A percentile compares a stretch with the other conserved stretches of the same genome.
Evolutionary conservation across 2,113 vertebrate species (phyloP).

Genomic region (Stomatorhinus ivindoensis): DNA sequence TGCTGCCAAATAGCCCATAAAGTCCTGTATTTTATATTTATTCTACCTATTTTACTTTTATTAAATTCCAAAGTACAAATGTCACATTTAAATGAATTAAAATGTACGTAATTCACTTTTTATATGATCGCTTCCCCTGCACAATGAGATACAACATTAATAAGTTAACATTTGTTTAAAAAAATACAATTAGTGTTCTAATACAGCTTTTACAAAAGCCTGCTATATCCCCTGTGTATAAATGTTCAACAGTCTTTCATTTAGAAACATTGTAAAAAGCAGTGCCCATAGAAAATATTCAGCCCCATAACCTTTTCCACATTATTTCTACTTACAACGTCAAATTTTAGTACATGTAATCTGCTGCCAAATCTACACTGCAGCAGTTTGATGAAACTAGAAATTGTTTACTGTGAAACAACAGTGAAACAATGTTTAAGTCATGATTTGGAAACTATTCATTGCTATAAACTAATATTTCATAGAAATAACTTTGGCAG

Average conservation of each 20-base stretch:
- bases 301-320: background rate
- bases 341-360: background rate
- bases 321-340: background rate
- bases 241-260: constrained; percentile 6
- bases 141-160: constrained; percentile 2
- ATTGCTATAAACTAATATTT: background rate
- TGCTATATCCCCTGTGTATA: background rate
- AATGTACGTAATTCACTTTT: background rate
- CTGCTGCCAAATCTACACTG: background rate
- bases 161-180: constrained; percentile 7
- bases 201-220: constrained; percentile 1
- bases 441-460: background rate
- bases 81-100: background rate
- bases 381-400: background rate
- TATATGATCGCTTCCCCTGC: background rate
- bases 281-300: constrained; percentile 2
- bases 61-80: background rate
- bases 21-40: background rate
- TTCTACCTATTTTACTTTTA: background rate
- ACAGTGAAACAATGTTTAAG: background rate
- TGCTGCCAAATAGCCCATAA: background rate
- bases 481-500: constrained; percentile 5
- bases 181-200: background rate
- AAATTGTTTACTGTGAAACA: background rate
- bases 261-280: constrained; percentile 3